These are phyloP conservation scores for Penaeus indicus DNA, from an alignment of 1,140 invertebrate genomes.

Conservation along the genomic window DNA sequence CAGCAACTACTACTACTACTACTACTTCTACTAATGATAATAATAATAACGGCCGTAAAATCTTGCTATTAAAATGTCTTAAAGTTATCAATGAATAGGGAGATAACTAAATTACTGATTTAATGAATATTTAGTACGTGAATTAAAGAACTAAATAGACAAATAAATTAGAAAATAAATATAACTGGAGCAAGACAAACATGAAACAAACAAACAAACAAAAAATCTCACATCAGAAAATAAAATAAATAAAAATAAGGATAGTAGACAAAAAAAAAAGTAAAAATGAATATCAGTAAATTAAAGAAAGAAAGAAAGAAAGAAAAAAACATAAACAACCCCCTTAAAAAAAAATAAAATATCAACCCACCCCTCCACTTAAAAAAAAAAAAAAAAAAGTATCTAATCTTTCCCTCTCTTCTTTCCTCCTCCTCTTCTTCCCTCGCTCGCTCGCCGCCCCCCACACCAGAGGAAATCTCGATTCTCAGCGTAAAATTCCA, in stretches of 20 bases:
- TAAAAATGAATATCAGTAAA: not conserved
- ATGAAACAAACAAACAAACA: not conserved
- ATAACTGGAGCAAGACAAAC: not conserved
- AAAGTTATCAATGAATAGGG: no score
- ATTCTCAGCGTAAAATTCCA: constrained; percentile 74
- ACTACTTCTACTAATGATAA: no score
- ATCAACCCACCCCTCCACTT: not conserved
- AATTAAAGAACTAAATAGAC: not conserved
- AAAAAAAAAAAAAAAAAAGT: no score
- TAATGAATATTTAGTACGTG: no score
- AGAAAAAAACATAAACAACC: not conserved
- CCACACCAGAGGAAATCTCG: constrained; percentile 70
- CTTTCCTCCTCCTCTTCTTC: not conserved
- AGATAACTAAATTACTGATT: no score
- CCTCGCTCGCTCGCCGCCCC: not conserved
- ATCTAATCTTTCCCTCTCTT: not conserved
- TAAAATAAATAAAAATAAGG: not conserved
- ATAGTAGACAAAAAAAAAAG: not conserved
- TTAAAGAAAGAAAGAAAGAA: not conserved
- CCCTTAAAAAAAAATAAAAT: not conserved
- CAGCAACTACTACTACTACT: no score
- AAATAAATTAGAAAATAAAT: not conserved
- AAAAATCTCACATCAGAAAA: not conserved
- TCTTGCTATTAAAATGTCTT: no score
- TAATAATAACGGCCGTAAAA: no score